phyloP scores from a whole-genome alignment of 2,113 vertebrate genomes.

The Ailuropoda melanoleuca region DNA sequence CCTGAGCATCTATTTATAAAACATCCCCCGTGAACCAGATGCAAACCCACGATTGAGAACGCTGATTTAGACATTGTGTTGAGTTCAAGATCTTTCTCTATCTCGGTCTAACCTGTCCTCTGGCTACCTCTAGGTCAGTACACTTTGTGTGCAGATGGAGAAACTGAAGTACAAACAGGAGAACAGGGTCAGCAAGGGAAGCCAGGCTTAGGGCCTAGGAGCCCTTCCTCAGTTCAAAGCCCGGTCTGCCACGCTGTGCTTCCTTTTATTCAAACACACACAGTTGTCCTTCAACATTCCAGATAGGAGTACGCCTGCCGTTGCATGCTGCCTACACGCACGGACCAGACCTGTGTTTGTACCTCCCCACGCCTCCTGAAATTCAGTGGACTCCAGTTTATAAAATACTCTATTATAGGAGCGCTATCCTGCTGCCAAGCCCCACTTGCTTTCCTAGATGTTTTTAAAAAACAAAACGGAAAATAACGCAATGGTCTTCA shows the following conservation, averaged over 20 bases:
- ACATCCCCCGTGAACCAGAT: not conserved
- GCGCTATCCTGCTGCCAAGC: not conserved
- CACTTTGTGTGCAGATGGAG: not conserved
- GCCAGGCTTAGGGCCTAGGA: not conserved
- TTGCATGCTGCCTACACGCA: not conserved
- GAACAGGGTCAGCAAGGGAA: not conserved
- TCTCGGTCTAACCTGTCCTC: not conserved
- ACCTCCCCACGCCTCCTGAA: not conserved
- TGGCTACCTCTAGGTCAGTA: not conserved
- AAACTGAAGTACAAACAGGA: not conserved
- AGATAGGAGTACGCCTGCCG: not conserved
- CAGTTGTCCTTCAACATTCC: not conserved
- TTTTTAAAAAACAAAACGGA: not conserved
- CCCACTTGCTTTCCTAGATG: not conserved
- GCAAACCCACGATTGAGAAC: not conserved
- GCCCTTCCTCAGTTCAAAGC: not conserved
- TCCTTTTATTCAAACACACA: not conserved
- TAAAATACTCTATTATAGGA: not conserved
- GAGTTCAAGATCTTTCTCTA: not conserved
- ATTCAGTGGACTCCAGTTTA: not conserved
- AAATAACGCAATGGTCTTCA: not conserved
- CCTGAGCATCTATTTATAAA: not conserved
- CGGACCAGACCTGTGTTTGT: not conserved
- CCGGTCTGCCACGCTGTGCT: not conserved
- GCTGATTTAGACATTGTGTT: not conserved